Evolutionary conservation across 35 echinoderm and acorn worm genomes (phyloP), one percentile per base, ranked within the genome.

Genomic region (Apostichopus parvimensis): DNA sequence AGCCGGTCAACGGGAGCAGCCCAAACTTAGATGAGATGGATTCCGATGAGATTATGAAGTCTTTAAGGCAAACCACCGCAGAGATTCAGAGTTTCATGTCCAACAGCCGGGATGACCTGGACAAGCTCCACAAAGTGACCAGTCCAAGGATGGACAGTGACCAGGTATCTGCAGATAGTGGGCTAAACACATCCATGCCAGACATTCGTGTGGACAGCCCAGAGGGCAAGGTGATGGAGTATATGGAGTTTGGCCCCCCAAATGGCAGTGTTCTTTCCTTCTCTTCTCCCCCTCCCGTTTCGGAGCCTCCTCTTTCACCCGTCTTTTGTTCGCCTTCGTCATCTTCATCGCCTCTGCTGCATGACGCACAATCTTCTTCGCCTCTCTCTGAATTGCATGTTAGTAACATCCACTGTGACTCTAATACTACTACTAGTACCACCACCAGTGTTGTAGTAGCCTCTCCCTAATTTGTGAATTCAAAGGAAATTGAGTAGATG

Each of bases 71-170:
- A 45, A 99, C 97, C 53, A 96, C 97, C 7, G 97, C 97, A 12
- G 97, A 96, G 66, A 99, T 99, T 25, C 97, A 99, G 91, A 99
- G 87, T 93, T 99, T 93, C 95, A 96, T 92, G 80, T 94, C 92
- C 68, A 95, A 92, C 88, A 99, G 97, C 90, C 79, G 97, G 8
- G 97, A 96, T 64, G 97, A 99, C 80, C 83, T 99, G 76, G 97
- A 99, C 61, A 83, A 87, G 14, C 28, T 89, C 55, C 72, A 59
- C 86, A 92, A 91, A 9, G 72, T 93, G 76, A 84, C 61, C 77
- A 79, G 87, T 12, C 89, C 92, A 2, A 90, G 97, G 11, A 91
- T 93, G 78, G 95, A 99, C 87, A 95, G 97, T 89, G 95, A 96
- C 77, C 95, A 96, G 95, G 95, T 99, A 96, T 95, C 95, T 5